These are phyloP conservation scores for Cossypha polioptera DNA, from an alignment of 2,797 vertebrate genomes.

Conservation along the genomic window DNA sequence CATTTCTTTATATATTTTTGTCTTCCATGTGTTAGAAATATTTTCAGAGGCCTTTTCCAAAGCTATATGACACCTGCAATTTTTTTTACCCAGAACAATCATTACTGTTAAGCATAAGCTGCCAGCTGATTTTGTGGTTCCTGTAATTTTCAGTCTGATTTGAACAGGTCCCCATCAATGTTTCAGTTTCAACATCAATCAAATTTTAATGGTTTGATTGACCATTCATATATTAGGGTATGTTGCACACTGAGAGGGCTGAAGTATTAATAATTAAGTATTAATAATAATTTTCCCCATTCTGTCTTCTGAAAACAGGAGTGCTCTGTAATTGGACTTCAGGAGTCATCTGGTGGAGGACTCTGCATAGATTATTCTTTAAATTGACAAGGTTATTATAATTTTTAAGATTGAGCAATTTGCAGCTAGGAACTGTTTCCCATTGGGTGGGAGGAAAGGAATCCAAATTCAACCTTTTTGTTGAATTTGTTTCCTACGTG, in stretches of 20 bases:
- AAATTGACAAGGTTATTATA: not conserved
- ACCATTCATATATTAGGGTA: not conserved
- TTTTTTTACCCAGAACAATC: not conserved
- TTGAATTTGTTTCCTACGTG: not conserved
- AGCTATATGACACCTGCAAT: rapidly evolving
- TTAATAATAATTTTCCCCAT: not conserved
- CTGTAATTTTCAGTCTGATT: not conserved
- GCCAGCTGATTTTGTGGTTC: not conserved
- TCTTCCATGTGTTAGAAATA: not conserved
- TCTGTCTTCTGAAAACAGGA: not conserved
- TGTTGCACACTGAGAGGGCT: not conserved
- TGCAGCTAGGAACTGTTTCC: not conserved
- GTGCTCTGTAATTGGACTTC: not conserved
- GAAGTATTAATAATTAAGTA: not conserved
- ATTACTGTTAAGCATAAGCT: not conserved
- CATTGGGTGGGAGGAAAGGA: not conserved
- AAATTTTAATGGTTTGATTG: not conserved
- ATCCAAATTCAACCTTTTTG: not conserved
- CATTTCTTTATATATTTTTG: not conserved
- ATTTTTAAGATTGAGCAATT: not conserved
- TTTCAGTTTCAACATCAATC: not conserved
- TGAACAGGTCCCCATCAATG: not conserved
- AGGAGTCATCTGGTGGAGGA: not conserved
- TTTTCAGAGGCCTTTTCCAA: not conserved
- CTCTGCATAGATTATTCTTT: not conserved